Evolutionary conservation across 37 sponge, comb jelly and placozoan species (phyloP).

Genomic region (Haliclona indistincta): DNA sequence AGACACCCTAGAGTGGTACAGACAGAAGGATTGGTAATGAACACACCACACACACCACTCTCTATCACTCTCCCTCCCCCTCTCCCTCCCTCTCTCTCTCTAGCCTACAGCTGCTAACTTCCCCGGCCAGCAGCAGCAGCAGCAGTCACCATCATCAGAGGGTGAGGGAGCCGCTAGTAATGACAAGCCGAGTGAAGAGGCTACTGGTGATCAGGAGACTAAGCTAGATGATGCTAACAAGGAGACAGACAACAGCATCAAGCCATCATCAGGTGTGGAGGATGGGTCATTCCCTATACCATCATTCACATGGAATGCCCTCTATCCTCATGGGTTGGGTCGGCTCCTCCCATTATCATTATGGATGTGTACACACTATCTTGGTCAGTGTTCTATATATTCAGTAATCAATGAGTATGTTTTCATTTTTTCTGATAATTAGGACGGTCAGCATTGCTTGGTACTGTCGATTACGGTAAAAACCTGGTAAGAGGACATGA

Average conservation of each 20-base stretch:
- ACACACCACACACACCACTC: neutral
- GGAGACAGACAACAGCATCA: too few relatives aligned
- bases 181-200: too few relatives aligned
- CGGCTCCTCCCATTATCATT: constrained; percentile 39
- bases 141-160: neutral
- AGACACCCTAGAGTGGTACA: constrained; percentile 1
- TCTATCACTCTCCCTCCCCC: neutral
- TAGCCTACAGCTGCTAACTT: constrained; percentile 6
- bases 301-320: constrained; percentile 31
- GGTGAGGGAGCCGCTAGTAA: too few relatives aligned
- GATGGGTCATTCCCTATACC: constrained; percentile 44
- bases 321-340: constrained; percentile 24
- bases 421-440: neutral
- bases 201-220: too few relatives aligned
- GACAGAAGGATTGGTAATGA: neutral
- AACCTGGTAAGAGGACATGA: constrained; percentile 59
- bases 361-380: constrained; percentile 67
- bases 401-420: neutral
- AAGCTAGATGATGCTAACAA: too few relatives aligned
- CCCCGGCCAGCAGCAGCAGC: neutral
- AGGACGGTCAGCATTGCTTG: constrained; percentile 55
- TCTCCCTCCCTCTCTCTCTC: constrained; percentile 1
- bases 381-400: constrained; percentile 38
- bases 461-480: constrained; percentile 62
- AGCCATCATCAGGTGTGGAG: too few relatives aligned